Evolutionary conservation across 1,140 invertebrate genomes (phyloP).

Genomic region (Drosophila oshimai): DNA sequence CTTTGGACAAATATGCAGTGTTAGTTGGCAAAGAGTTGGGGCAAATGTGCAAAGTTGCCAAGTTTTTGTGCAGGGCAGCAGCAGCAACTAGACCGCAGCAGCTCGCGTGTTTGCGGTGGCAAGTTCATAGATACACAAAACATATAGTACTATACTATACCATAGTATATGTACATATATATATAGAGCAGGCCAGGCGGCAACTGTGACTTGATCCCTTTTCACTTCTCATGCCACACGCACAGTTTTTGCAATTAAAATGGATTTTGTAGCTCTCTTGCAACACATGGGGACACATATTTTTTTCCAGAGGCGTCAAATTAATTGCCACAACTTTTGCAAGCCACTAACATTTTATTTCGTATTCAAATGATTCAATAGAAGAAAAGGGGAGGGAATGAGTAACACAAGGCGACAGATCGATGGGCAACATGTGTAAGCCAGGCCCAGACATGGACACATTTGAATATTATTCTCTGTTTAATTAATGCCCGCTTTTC

Average conservation of each 20-base stretch:
- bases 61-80: conserved; percentile 28
- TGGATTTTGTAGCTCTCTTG: conserved; percentile 38
- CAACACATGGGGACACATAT: conserved; percentile 32
- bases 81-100: conserved; percentile 38
- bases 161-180: not conserved
- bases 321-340: conserved; percentile 63
- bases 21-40: conserved; percentile 33
- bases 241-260: conserved; percentile 72
- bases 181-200: conserved; percentile 44
- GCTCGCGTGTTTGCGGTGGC: conserved; percentile 73
- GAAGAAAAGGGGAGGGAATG: not conserved
- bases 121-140: conserved; percentile 63
- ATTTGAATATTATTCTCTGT: conserved; percentile 36
- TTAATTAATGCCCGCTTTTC: conserved; percentile 31
- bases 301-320: conserved; percentile 53
- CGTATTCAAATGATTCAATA: conserved; percentile 24
- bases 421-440: conserved; percentile 34
- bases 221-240: conserved; percentile 69
- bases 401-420: not conserved
- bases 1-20: conserved; percentile 78
- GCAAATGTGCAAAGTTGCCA: conserved; percentile 70
- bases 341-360: conserved; percentile 46
- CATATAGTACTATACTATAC: not conserved
- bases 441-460: conserved; percentile 32
- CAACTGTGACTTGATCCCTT: conserved; percentile 68